Percentiles rank a stretch among this genome's conserved stretches.
phyloP scores from a whole-genome alignment of 2,888 invertebrate species.

The Galeopsomyia nigrocyanea region DNA sequence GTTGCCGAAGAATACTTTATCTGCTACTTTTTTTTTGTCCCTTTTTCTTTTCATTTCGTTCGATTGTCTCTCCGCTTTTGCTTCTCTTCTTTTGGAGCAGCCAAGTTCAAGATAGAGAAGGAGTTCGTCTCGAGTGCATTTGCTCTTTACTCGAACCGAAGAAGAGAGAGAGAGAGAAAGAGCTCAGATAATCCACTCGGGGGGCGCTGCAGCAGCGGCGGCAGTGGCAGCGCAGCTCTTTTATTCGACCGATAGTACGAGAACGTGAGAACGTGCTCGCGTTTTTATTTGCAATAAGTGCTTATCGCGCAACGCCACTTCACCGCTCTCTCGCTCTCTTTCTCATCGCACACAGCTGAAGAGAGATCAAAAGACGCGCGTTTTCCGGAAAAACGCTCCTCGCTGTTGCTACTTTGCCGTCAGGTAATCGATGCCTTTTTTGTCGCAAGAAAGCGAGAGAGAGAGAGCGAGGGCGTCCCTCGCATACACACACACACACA shows the following conservation, averaged over 20 bases:
- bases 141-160: background rate
- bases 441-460: background rate
- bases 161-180: background rate
- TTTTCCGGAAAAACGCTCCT: no score
- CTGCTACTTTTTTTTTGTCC: no score
- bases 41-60: no score
- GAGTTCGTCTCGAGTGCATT: slow-evolving; percentile 27
- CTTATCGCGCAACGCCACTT: background rate
- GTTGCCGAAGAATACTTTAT: no score
- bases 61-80: no score
- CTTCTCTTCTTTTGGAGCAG: background rate
- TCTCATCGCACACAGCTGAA: background rate
- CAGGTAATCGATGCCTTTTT: slow-evolving; percentile 5
- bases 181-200: slow-evolving; percentile 35
- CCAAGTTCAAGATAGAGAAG: slow-evolving; percentile 17
- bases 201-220: background rate
- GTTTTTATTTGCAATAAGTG: no score
- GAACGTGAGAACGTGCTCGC: no score
- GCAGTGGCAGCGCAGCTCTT: no score
- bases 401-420: no score
- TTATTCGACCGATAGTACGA: no score
- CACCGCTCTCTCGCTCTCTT: background rate
- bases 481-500: no score
- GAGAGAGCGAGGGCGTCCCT: background rate
- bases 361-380: no score